A percentile compares a stretch with the other conserved stretches of the same genome.
Evolutionary conservation across 2,113 vertebrate species (phyloP).

Genomic region (Puffinus mauretanicus): DNA sequence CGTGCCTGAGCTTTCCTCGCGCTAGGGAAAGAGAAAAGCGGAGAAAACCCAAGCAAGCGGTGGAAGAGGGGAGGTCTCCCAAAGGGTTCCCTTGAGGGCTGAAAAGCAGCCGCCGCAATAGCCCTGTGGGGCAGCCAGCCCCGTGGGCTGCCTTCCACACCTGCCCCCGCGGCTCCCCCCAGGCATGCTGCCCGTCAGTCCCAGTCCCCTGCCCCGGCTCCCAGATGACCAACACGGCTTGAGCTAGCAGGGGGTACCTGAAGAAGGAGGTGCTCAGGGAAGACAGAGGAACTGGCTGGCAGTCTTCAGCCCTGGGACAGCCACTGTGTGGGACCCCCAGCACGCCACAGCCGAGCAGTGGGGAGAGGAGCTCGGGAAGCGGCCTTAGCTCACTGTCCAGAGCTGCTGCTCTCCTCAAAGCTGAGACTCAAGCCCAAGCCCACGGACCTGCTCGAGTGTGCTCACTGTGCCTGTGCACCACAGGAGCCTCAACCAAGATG

Average conservation of each 20-base stretch:
- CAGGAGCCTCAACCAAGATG: neutral
- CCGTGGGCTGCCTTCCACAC: no score
- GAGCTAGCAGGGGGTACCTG: neutral
- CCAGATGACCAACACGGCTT: neutral
- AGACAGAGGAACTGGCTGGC: neutral
- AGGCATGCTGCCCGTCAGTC: no score
- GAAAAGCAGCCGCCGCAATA: neutral
- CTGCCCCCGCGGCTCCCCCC: neutral
- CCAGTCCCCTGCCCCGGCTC: no score
- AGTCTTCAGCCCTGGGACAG: neutral
- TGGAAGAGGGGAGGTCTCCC: no score
- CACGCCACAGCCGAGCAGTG: neutral
- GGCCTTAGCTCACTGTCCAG: neutral
- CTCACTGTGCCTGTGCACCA: fast-evolving
- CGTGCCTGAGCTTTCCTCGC: neutral
- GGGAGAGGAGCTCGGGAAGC: neutral
- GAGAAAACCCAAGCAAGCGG: no score
- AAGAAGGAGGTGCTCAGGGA: neutral
- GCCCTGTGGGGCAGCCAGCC: neutral
- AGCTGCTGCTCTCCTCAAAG: neutral
- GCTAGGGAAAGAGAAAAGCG: neutral
- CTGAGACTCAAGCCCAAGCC: neutral
- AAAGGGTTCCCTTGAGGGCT: neutral
- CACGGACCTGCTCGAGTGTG: fast-evolving
- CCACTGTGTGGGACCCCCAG: fast-evolving